These are phyloP conservation scores for Calliphora vomitoria DNA, from an alignment of 2,888 invertebrate species.

Conservation along the genomic window DNA sequence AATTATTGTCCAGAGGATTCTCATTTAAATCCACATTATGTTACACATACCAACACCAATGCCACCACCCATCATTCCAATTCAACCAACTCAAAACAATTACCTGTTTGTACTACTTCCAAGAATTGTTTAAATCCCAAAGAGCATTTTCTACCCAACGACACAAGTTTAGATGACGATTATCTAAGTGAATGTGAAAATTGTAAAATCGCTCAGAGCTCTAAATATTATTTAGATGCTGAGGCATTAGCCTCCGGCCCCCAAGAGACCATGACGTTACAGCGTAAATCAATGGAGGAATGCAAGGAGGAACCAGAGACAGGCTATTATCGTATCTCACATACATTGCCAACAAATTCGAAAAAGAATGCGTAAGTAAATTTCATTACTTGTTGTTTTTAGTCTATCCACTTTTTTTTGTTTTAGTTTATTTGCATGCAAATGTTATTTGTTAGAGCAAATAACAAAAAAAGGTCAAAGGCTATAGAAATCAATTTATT, in stretches of 20 bases:
- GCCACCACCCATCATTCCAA: constrained; percentile 13
- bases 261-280: constrained; percentile 89
- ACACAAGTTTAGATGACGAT: constrained; percentile 87
- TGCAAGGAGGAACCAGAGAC: constrained; percentile 84
- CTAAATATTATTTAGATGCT: constrained; percentile 88
- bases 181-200: constrained; percentile 94
- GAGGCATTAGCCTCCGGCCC: constrained; percentile 86
- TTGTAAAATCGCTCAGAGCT: constrained; percentile 91
- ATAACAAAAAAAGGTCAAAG: no score
- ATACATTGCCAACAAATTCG: constrained; percentile 88
- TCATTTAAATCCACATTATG: constrained; percentile 63
- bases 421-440: not conserved
- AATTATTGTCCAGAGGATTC: constrained; percentile 76
- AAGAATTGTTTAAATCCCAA: constrained; percentile 85
- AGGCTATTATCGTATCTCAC: constrained; percentile 87
- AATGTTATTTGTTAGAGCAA: not conserved
- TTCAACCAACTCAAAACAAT: constrained; percentile 77
- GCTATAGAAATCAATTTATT: not conserved
- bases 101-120: constrained; percentile 84
- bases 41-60: constrained; percentile 31
- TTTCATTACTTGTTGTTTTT: constrained; percentile 10
- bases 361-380: constrained; percentile 84
- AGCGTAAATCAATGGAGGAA: constrained; percentile 85
- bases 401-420: not conserved
- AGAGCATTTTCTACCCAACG: constrained; percentile 85